These are phyloP conservation scores for Bugulina stolonifera DNA, from an alignment of 2,888 invertebrate species.

Conservation along the genomic window DNA sequence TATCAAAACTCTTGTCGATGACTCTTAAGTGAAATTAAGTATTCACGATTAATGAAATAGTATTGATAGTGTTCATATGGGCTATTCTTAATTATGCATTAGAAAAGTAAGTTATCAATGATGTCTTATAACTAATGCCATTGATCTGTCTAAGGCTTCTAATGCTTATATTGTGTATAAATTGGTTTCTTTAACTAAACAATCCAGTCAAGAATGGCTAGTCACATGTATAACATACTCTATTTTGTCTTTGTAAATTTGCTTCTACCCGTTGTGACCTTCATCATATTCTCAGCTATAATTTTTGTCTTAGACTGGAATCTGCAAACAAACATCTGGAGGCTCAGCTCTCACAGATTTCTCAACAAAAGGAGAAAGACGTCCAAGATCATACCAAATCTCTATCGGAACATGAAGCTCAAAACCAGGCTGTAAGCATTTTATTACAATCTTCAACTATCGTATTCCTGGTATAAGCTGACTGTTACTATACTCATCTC, in stretches of 20 bases:
- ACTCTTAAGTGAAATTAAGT: too few species aligned
- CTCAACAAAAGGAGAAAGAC: slow-evolving; percentile 17
- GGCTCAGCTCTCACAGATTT: slow-evolving; percentile 7
- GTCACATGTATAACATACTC: background rate
- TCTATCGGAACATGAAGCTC: background rate
- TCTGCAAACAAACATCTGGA: slow-evolving; percentile 24
- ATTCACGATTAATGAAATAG: too few species aligned
- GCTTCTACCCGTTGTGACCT: background rate
- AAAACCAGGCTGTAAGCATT: slow-evolving; percentile 1
- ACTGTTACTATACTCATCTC: background rate
- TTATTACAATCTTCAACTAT: too few species aligned
- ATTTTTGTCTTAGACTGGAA: slow-evolving; percentile 18
- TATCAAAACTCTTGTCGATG: too few species aligned
- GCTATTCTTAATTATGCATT: too few species aligned
- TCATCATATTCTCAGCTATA: background rate
- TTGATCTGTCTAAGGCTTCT: background rate
- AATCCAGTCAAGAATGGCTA: background rate
- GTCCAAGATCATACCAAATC: background rate
- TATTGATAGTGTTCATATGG: too few species aligned
- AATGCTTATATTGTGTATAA: too few species aligned
- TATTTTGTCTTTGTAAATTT: background rate
- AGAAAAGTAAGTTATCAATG: too few species aligned
- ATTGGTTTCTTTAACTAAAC: background rate
- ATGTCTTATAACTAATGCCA: background rate
- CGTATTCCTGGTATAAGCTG: too few species aligned